These are phyloP conservation scores for Rapana venosa DNA, from an alignment of 2,888 invertebrate genomes.

Conservation along the genomic window DNA sequence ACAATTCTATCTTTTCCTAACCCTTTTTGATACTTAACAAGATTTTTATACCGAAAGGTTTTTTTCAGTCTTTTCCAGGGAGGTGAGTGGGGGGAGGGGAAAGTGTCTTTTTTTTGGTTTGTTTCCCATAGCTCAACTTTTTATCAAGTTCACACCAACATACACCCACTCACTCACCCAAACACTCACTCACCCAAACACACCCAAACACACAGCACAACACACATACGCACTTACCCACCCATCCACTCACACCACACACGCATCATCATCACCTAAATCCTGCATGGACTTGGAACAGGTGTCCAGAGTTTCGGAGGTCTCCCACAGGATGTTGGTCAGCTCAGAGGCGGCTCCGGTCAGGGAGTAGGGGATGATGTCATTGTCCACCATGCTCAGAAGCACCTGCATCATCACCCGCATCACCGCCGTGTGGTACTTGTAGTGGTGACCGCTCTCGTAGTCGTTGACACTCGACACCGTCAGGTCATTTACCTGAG, in stretches of 20 bases:
- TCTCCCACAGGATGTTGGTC: slow-evolving; percentile 39
- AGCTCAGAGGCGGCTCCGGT: slow-evolving; percentile 31
- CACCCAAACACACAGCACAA: too few relatives aligned
- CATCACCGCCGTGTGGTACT: slow-evolving; percentile 55
- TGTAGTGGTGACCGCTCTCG: slow-evolving; percentile 53
- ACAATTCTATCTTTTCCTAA: too few relatives aligned
- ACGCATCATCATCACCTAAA: slow-evolving; percentile 29
- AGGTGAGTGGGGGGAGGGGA: too few relatives aligned
- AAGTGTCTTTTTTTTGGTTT: too few relatives aligned
- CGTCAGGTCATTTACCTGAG: slow-evolving; percentile 34
- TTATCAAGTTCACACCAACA: too few relatives aligned
- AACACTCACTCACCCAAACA: too few relatives aligned
- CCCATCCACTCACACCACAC: neutral
- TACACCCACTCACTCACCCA: too few relatives aligned
- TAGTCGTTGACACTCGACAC: slow-evolving; percentile 41
- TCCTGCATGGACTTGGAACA: slow-evolving; percentile 46
- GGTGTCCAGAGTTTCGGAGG: slow-evolving; percentile 43
- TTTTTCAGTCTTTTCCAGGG: too few relatives aligned
- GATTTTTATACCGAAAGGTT: too few relatives aligned
- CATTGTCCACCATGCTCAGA: slow-evolving; percentile 54
- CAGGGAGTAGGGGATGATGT: slow-evolving; percentile 52
- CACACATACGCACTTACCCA: neutral
- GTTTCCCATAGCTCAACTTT: too few relatives aligned
- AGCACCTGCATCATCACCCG: slow-evolving; percentile 54
- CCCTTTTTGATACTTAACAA: too few relatives aligned